These are phyloP conservation scores for Bos javanicus DNA, from an alignment of 2,113 vertebrate species.

Conservation along the genomic window DNA sequence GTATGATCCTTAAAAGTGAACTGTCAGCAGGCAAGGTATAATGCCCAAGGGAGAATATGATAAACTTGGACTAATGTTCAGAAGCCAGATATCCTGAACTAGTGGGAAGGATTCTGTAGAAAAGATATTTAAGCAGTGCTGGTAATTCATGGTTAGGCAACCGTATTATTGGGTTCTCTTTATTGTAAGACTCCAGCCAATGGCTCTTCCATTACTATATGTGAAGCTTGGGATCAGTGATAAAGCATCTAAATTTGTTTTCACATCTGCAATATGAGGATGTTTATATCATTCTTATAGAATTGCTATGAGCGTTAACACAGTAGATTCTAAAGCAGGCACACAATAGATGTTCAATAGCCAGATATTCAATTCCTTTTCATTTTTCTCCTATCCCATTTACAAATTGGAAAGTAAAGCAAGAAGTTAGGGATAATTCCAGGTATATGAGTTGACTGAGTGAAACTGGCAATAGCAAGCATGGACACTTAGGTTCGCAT, in stretches of 20 bases:
- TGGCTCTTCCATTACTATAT: neutral
- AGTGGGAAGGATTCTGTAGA: neutral
- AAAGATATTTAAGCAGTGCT: neutral
- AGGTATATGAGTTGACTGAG: neutral
- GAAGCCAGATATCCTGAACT: neutral
- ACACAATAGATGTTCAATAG: neutral
- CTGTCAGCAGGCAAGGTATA: neutral
- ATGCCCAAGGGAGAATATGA: neutral
- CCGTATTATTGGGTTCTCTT: neutral
- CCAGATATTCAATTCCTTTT: neutral
- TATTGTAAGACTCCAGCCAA: neutral
- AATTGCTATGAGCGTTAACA: neutral
- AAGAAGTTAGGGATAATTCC: neutral
- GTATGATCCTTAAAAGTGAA: neutral
- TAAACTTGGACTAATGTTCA: neutral
- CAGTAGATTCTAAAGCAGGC: neutral
- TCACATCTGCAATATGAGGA: neutral
- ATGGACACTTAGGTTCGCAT: neutral
- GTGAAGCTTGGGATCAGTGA: neutral
- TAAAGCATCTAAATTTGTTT: neutral
- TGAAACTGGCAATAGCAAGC: neutral
- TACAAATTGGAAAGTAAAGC: neutral
- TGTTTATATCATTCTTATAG: neutral
- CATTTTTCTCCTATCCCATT: neutral
- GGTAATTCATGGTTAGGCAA: neutral